Evolutionary conservation across 2,888 invertebrate genomes (phyloP), one percentile per base, ranked within the genome.

Genomic region (Rhamnusium bicolor): DNA sequence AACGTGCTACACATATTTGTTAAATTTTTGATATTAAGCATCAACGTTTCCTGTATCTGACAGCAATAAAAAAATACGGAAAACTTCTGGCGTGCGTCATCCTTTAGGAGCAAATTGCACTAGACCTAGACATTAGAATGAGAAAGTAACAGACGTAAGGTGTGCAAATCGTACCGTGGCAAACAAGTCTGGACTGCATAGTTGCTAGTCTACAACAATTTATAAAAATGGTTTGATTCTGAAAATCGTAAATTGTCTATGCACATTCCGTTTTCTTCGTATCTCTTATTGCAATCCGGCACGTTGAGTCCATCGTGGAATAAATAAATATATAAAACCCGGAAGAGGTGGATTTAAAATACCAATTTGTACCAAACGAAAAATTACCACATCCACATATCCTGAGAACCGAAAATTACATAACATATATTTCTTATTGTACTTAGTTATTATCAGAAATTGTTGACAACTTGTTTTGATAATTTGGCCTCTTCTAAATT

Each of bases 61-160:
- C 2, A 16, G n/a, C 49, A 49, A 49, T 0, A 16, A 7, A 49
- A 49, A 16, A 16, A 8, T 1, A 19, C 21, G 6, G 63, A 21
- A 46, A 32, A 29, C 21, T 3, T 16, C 14, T 16, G 18, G 79
- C 79, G 74, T 72, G 73, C 72, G 80, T 71, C 8, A 16, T 19
- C 46, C 78, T 80, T 81, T 80, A 81, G 53, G 32, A 12, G 32
- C 47, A 60, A 61, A 76, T 71, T 76, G 81, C 79, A 81, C 81
- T 80, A 83, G 82, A 84, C 83, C 83, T 82, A 83, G 82, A 84
- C 82, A 83, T 82, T 81, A 82, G 75, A 75, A 75, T 77, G 77
- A 65, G 72, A 77, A 75, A 77, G 72, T 72, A 65, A 60, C 56
- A 62, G 51, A 53, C 40, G 75, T 75, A 71, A 73, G 63, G 74